phyloP scores from a whole-genome alignment of 2,888 invertebrate species.

The Leucophora obtusa region DNA sequence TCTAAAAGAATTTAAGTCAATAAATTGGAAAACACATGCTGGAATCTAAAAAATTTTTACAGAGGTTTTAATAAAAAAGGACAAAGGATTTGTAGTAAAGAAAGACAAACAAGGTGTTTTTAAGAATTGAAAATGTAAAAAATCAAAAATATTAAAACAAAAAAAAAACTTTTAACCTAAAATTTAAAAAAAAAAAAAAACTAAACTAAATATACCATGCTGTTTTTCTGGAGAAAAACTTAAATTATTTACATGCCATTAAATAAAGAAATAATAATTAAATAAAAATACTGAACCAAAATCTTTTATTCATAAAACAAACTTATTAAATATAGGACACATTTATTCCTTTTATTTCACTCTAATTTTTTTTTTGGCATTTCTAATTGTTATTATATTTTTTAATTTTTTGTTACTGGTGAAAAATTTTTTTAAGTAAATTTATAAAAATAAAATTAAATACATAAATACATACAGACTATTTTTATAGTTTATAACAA shows the following conservation, averaged over 20 bases:
- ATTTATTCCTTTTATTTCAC: conserved; percentile 54
- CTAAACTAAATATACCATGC: conserved; percentile 34
- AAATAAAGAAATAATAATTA: conserved; percentile 2
- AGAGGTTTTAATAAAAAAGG: conserved; percentile 18
- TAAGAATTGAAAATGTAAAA: conserved; percentile 5
- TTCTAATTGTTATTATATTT: conserved; percentile 17
- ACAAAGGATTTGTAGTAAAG: conserved; percentile 32
- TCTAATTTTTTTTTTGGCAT: conserved; percentile 22
- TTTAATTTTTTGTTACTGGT: background rate
- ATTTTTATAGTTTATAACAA: conserved; percentile 33
- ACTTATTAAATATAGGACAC: conserved; percentile 75
- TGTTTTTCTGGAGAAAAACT: conserved; percentile 1
- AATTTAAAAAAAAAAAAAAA: conserved; percentile 9
- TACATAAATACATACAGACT: conserved; percentile 26
- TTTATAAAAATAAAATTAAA: conserved; percentile 1
- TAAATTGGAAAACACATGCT: conserved; percentile 53
- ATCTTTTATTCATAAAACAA: background rate
- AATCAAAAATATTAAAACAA: conserved; percentile 4
- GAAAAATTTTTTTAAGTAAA: background rate
- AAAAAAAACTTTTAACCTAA: background rate
- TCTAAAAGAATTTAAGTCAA: conserved; percentile 8
- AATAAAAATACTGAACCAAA: background rate
- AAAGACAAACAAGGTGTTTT: conserved; percentile 58
- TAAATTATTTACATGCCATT: conserved; percentile 49
- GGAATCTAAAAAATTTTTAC: conserved; percentile 17